These are phyloP conservation scores for Lynx canadensis DNA, from an alignment of 2,113 vertebrate species.

Conservation along the genomic window DNA sequence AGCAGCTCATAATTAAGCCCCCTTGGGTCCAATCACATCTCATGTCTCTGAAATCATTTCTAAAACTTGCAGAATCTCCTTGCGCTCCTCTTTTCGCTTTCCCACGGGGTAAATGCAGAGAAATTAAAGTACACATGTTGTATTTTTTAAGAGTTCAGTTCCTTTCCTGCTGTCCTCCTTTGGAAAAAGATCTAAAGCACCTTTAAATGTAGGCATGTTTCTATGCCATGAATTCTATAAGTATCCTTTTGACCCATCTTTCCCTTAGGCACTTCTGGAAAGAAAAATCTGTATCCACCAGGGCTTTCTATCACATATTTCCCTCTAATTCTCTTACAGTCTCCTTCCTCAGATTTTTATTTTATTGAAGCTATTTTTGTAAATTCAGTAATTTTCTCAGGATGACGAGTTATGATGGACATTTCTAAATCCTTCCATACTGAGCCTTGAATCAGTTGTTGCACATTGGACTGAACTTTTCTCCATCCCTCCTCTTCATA, in stretches of 20 bases:
- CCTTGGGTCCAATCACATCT: not conserved
- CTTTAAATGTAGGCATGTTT: not conserved
- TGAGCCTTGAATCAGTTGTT: not conserved
- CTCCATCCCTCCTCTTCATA: not conserved
- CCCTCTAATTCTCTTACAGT: not conserved
- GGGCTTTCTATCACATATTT: not conserved
- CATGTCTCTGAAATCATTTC: not conserved
- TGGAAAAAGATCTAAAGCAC: not conserved
- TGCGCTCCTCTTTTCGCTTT: not conserved
- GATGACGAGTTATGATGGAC: not conserved
- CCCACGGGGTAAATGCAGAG: not conserved
- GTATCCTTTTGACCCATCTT: not conserved
- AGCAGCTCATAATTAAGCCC: not conserved
- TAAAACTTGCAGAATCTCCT: not conserved
- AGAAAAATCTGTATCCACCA: not conserved
- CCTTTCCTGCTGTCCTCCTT: not conserved
- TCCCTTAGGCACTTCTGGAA: not conserved
- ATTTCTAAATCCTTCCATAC: not conserved
- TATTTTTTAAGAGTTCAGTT: not conserved
- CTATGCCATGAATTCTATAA: not conserved
- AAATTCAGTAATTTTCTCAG: not conserved
- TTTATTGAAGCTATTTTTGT: not conserved
- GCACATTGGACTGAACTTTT: not conserved
- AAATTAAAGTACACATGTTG: not conserved
- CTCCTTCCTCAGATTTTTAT: not conserved